Percentiles rank a stretch among this genome's conserved stretches.
phyloP scores from a whole-genome alignment of 2,797 vertebrate species.

The Numenius phaeopus region DNA sequence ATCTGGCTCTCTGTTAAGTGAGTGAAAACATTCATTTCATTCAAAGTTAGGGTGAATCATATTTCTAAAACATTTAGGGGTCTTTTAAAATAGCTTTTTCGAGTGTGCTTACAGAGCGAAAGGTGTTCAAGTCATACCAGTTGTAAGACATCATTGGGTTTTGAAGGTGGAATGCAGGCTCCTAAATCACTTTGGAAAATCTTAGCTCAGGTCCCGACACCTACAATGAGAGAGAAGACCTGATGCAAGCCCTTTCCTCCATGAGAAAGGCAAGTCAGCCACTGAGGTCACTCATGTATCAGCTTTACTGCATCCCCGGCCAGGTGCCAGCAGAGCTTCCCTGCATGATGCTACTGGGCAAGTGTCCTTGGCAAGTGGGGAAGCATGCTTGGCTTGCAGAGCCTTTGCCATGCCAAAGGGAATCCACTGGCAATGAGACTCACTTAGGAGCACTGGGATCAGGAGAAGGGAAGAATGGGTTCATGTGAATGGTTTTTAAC shows the following conservation, averaged over 20 bases:
- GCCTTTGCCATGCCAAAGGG: not conserved
- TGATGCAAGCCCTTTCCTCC: not conserved
- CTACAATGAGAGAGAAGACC: not conserved
- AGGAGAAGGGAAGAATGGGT: not conserved
- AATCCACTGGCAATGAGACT: not conserved
- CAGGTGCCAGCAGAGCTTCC: not conserved
- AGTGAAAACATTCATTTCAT: not conserved
- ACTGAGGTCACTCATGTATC: not conserved
- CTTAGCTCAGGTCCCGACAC: not conserved
- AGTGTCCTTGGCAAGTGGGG: not conserved
- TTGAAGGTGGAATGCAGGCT: not conserved
- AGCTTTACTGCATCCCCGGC: constrained; percentile 33
- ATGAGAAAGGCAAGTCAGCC: not conserved
- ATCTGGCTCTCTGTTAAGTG: not conserved
- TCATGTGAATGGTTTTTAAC: rapidly evolving
- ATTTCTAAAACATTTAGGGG: not conserved
- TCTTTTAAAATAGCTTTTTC: not conserved
- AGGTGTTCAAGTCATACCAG: not conserved
- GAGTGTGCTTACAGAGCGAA: not conserved
- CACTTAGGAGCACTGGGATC: not conserved
- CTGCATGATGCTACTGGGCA: not conserved
- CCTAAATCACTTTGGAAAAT: not conserved
- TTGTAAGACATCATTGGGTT: not conserved
- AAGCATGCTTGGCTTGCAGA: not conserved
- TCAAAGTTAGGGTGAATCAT: not conserved